These are phyloP conservation scores for Colius striatus DNA, from an alignment of 2,113 vertebrate species.

Conservation along the genomic window DNA sequence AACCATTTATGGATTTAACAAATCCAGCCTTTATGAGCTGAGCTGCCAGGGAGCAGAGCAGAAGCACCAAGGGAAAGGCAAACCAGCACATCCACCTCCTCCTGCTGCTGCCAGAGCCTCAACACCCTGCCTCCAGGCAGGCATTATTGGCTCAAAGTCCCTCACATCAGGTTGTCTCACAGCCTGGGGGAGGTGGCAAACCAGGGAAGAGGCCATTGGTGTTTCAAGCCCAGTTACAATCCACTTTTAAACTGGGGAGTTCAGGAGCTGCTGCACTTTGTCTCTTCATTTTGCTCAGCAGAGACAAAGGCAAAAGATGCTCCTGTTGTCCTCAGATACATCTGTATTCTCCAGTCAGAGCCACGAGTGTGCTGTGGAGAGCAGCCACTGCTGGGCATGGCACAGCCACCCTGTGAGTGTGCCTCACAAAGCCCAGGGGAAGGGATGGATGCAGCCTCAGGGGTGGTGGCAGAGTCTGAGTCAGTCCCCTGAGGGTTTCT, in stretches of 20 bases:
- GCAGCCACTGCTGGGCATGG: not conserved
- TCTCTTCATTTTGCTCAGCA: not conserved
- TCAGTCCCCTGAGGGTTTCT: accelerated
- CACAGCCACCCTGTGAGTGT: not conserved
- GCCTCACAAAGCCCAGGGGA: not conserved
- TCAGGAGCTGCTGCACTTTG: not conserved
- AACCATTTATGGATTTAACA: not conserved
- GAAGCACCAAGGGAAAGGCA: not conserved
- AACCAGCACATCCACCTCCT: not conserved
- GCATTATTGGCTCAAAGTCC: not conserved
- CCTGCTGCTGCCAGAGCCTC: accelerated
- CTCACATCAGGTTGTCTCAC: not conserved
- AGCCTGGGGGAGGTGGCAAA: not conserved
- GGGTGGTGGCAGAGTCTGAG: not conserved
- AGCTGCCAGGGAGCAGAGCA: not conserved
- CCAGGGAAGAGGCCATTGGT: not conserved
- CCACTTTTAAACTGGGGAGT: not conserved
- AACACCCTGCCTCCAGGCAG: not conserved
- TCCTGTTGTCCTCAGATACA: not conserved
- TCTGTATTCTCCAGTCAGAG: not conserved
- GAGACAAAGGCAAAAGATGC: not conserved
- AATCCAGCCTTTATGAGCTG: slow-evolving; percentile 22
- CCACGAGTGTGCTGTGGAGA: not conserved
- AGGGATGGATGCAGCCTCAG: not conserved
- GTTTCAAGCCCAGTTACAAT: not conserved